Base-by-base conservation (phyloP, 2,797 vertebrate species). In the Scarus forsteni region DNA sequence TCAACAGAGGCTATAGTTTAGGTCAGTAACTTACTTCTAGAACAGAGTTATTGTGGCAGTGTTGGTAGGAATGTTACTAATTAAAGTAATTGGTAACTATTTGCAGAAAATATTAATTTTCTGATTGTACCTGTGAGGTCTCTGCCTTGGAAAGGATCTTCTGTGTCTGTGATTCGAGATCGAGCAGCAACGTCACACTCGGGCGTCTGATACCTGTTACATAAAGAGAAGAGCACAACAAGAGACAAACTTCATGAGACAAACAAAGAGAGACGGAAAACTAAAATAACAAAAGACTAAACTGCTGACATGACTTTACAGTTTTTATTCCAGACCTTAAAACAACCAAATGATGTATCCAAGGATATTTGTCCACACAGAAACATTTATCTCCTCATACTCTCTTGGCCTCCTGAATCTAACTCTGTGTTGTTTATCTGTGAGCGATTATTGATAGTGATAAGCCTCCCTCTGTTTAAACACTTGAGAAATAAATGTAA, bases 121-220 rank as follows among this genome's bases (percentile, higher is more conserved):
- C 27, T 27, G 11, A 43, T 10, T 12, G 42, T 43, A 99, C 98
- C 98, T 97, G 96, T 93, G 81, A 99, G 93, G 74, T 98, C 97
- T 92, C 97, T 91, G 89, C 96, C 96, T 86, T 96, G 96, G 94
- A 98, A 99, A 12, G 96, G 96, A 80, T 99, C 97, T 8, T 99
- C 97, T 9, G 83, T 82, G 83, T 98, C 97, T 1, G 89, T 80
- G 60, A 90, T 85, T 43, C 92, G 95, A 3, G 96, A 96, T 73
- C 95, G 94, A 55, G 96, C 96, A 5, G 94, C 91, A 0, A 92
- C 95, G 90, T 99, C 97, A 83, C 98, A 99, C 70, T 96, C 96
- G 0, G 98, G 98, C 66, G 93, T 96, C 94, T 97, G 96, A 76
- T 98, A 99, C 84, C 98, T 99, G 93, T 80, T 75, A 75, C 38